Base-by-base conservation (phyloP, 2,113 vertebrate species). In the Thalassarche chlororhynchos region DNA sequence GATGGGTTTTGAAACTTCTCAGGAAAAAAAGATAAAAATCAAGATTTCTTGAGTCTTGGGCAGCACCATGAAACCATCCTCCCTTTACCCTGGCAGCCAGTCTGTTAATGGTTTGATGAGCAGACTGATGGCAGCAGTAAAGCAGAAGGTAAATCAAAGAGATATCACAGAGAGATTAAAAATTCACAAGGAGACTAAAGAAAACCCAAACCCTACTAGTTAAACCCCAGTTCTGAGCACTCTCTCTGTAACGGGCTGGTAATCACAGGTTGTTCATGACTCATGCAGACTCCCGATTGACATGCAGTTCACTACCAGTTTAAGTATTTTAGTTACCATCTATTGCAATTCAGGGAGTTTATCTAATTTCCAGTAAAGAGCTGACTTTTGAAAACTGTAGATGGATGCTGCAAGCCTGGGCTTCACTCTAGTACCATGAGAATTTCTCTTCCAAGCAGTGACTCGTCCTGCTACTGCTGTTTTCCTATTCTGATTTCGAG, bases 21-120 rank as follows among this genome's bases (percentile, higher is more conserved):
- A 17, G 38, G 21, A 17, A 21, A 51, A 49, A 74, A 38, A 70
- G 32, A 18, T 3, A 52, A 10, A 47, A 32, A 58, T n/a, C 3
- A 9, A 25, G 26, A 57, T 58, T 78, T 31, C 8, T 52, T 44
- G 40, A 44, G 49, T 36, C 17, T 64, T 0, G 0, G 40, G 55
- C 49, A 81, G 68, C 72, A 64, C 49, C 51, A 9, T 80, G 44
- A 88, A 86, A 54, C 9, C 40, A 69, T 51, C 69, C 20, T 89
- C 32, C 28, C 28, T 87, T 77, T 69, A 26, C 46, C 31, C 19
- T 74, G 71, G 34, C 47, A 69, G 20, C 14, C 21, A 8, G 23
- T 84, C 49, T 90, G 38, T 68, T 86, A 57, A 40, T 40, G 26
- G 28, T 17, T 23, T 84, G 36, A 14, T 58, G 60, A 62, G 29